Percentiles rank a stretch among this genome's conserved stretches.
Evolutionary conservation across 1,140 invertebrate genomes (phyloP).

Genomic region (Mizuhopecten yessoensis): DNA sequence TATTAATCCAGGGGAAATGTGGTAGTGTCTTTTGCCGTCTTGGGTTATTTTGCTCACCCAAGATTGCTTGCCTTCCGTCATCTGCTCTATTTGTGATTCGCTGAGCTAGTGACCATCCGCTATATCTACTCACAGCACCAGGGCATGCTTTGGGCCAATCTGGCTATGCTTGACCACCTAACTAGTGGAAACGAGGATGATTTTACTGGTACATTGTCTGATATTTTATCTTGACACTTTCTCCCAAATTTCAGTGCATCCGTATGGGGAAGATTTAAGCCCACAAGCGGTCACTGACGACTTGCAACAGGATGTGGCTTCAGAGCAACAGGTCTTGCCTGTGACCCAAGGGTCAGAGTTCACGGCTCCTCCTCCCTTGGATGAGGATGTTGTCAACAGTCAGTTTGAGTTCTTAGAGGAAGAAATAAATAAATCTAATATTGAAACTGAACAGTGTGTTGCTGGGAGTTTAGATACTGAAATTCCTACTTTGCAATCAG

Average conservation of each 20-base stretch:
- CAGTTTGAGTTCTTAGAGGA: constrained; percentile 34
- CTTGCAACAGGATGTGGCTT: neutral
- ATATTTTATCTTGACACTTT: constrained; percentile 29
- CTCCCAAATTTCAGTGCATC: constrained; percentile 18
- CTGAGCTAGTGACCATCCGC: neutral
- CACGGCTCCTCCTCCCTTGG: constrained; percentile 41
- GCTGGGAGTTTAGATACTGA: constrained; percentile 42
- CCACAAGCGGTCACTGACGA: neutral
- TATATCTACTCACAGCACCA: neutral
- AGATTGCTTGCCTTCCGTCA: constrained; percentile 13
- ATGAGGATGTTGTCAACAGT: constrained; percentile 49
- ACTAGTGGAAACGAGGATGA: neutral
- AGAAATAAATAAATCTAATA: constrained; percentile 20
- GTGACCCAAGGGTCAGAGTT: constrained; percentile 30
- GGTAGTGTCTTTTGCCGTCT: neutral
- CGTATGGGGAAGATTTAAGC: neutral
- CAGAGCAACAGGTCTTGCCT: constrained; percentile 12
- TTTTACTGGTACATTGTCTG: neutral
- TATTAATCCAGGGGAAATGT: neutral
- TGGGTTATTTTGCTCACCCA: neutral
- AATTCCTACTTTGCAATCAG: neutral
- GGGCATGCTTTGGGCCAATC: constrained; percentile 29
- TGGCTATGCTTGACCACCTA: neutral
- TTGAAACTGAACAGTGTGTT: constrained; percentile 34
- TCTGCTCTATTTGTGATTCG: neutral